Evolutionary conservation across 2,113 vertebrate genomes (phyloP).

Genomic region (Entomyzon cyanotis): DNA sequence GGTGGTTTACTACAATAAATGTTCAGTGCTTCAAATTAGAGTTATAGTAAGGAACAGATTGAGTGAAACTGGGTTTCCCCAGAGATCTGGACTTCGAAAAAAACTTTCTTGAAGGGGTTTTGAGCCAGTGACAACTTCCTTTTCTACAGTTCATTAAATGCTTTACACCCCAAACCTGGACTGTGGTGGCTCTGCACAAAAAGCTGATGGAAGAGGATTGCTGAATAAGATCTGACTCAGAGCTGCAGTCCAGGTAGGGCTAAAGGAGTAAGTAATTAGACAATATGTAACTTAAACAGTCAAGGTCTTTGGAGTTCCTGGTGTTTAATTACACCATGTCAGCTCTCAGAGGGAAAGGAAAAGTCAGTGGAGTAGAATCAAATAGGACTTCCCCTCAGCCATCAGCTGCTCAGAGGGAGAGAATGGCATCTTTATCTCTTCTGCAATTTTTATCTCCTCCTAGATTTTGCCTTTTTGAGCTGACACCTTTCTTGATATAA

Average conservation of each 20-base stretch:
- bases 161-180: neutral
- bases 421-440: neutral
- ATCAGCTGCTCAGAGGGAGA: neutral
- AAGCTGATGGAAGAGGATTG: neutral
- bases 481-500: neutral
- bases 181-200: neutral
- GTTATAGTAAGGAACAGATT: neutral
- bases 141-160: neutral
- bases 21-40: neutral
- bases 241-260: neutral
- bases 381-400: neutral
- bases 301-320: neutral
- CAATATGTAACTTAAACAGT: neutral
- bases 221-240: accelerated
- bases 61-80: neutral
- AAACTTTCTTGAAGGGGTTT: neutral
- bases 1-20: neutral
- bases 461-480: neutral
- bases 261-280: neutral
- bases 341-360: neutral
- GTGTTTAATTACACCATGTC: neutral
- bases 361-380: neutral
- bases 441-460: neutral
- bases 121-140: neutral
- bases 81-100: neutral